phyloP scores from a whole-genome alignment of 2,888 invertebrate species.

The Himalopsyche japonica region DNA sequence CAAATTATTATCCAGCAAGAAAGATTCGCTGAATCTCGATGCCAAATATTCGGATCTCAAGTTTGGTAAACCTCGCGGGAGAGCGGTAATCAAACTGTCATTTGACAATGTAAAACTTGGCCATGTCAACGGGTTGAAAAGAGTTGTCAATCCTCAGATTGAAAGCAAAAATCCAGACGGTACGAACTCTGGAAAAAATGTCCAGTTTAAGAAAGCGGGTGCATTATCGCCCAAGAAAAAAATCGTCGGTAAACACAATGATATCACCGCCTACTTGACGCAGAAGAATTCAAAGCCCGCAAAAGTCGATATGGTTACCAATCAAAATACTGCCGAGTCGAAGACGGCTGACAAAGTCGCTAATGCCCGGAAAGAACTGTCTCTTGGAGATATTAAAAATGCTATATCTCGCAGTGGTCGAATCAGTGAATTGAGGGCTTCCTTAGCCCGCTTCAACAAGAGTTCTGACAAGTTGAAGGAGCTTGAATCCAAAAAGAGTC shows the following conservation, averaged over 20 bases:
- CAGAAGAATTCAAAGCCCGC: not conserved
- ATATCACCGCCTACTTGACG: slow-evolving; percentile 42
- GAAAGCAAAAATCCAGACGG: slow-evolving; percentile 18
- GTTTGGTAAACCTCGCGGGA: slow-evolving; percentile 44
- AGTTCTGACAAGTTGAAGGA: slow-evolving; percentile 65
- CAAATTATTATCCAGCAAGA: slow-evolving; percentile 32
- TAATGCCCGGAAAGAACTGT: slow-evolving; percentile 63
- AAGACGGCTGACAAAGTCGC: slow-evolving; percentile 44
- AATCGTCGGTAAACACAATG: not conserved
- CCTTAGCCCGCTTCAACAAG: slow-evolving; percentile 67
- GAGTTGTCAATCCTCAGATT: slow-evolving; percentile 42
- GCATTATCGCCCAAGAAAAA: slow-evolving; percentile 47
- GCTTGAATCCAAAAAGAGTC: slow-evolving; percentile 43
- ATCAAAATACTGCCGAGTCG: not conserved
- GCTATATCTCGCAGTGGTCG: slow-evolving; percentile 70
- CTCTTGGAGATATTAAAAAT: slow-evolving; percentile 70
- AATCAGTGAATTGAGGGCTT: slow-evolving; percentile 70
- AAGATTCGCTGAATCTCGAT: slow-evolving; percentile 39
- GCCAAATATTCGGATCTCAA: slow-evolving; percentile 46
- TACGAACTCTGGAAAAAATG: slow-evolving; percentile 10
- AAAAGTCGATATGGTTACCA: not conserved
- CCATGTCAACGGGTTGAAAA: slow-evolving; percentile 26
- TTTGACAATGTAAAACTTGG: slow-evolving; percentile 26
- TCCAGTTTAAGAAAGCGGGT: slow-evolving; percentile 49
- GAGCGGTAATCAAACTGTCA: slow-evolving; percentile 35